phyloP scores from a whole-genome alignment of 64 coral and sea anemone species.

The Platygyra sinensis region DNA sequence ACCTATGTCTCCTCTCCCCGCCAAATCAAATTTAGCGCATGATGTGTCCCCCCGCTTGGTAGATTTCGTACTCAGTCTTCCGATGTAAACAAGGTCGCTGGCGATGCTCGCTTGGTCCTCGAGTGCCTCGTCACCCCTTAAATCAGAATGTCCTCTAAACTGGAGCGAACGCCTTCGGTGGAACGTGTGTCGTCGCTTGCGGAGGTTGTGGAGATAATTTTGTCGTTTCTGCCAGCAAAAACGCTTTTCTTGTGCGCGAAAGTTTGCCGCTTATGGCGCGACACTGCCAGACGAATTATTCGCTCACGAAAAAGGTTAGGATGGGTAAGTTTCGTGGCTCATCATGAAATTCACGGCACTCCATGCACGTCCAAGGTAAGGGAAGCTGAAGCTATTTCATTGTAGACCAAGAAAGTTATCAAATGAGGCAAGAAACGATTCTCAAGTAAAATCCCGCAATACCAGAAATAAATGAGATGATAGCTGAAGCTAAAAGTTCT shows the following conservation, averaged over 20 bases:
- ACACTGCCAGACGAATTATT: slow-evolving; percentile 39
- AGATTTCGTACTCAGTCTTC: not conserved
- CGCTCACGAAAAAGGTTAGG: slow-evolving; percentile 49
- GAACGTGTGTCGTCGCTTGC: slow-evolving; percentile 47
- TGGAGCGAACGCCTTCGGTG: slow-evolving; percentile 18
- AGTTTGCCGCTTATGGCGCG: slow-evolving; percentile 67
- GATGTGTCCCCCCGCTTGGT: not conserved
- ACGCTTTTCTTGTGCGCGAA: slow-evolving; percentile 18
- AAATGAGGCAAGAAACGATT: not conserved
- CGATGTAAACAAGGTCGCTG: slow-evolving; percentile 10
- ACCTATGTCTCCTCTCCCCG: not conserved
- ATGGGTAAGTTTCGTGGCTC: slow-evolving; percentile 56
- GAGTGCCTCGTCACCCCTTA: not conserved
- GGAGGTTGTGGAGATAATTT: slow-evolving; percentile 59
- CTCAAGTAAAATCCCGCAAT: not conserved
- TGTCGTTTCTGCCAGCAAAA: slow-evolving; percentile 62
- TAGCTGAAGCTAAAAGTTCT: not conserved
- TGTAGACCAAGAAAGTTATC: too few relatives aligned
- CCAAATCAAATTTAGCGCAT: not conserved
- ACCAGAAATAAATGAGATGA: not conserved
- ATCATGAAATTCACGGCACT: slow-evolving; percentile 33
- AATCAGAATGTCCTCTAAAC: slow-evolving; percentile 34
- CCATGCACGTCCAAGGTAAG: slow-evolving; percentile 65
- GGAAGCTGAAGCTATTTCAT: not conserved
- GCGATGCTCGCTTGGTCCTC: not conserved